phyloP scores from a whole-genome alignment of 2,797 vertebrate species.

The Margarornis squamiger region DNA sequence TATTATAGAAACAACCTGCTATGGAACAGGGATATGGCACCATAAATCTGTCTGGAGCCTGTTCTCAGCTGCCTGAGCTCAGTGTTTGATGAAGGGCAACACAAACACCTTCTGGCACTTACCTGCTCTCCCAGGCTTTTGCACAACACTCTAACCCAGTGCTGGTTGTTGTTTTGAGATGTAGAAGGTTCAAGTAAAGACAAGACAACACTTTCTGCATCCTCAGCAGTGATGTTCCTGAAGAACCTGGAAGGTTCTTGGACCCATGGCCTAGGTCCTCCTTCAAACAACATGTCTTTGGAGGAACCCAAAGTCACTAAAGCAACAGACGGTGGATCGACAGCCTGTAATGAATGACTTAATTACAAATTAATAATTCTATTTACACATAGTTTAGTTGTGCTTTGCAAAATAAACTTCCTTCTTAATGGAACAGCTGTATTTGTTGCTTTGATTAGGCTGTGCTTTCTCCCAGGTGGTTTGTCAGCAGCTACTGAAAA shows the following conservation, averaged over 20 bases:
- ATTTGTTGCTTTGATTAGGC: not conserved
- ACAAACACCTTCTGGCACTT: not conserved
- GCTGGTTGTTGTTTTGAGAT: slow-evolving; percentile 83
- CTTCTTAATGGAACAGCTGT: not conserved
- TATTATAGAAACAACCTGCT: not conserved
- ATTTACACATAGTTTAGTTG: not conserved
- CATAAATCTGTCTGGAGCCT: not conserved
- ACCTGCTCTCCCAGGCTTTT: slow-evolving; percentile 92
- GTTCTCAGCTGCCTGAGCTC: not conserved
- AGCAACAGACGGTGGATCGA: slow-evolving; percentile 87
- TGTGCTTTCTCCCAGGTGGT: not conserved
- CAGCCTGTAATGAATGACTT: slow-evolving; percentile 72
- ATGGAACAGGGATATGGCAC: not conserved
- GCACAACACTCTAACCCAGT: slow-evolving; percentile 87
- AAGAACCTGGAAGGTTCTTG: slow-evolving; percentile 95
- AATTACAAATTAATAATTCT: not conserved
- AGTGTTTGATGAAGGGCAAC: not conserved
- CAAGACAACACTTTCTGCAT: slow-evolving; percentile 74
- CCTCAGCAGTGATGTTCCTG: slow-evolving; percentile 82
- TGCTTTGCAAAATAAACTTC: not conserved
- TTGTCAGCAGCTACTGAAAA: not conserved
- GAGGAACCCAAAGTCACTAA: slow-evolving; percentile 94
- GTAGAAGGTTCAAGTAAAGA: slow-evolving; percentile 74
- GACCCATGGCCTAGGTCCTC: slow-evolving; percentile 93
- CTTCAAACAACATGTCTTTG: slow-evolving; percentile 93